Base-by-base conservation (phyloP, 2,797 vertebrate genomes). In the Enteromius argenteus region DNA sequence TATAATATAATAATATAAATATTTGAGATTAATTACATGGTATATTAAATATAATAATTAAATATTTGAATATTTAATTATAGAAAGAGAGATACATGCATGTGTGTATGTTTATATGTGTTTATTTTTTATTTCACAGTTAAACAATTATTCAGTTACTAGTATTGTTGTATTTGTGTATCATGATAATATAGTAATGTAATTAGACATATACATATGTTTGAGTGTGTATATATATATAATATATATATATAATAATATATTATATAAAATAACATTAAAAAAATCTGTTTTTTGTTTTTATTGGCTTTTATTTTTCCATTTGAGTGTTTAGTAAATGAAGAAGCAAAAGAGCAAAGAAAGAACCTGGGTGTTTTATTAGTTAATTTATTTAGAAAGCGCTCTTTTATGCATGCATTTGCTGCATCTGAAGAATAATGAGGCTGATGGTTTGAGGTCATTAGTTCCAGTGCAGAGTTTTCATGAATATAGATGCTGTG, bases 371-470 rank as follows among this genome's bases (percentile, higher is more conserved):
- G 87, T 86, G 27, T 49, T 62, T 79, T 46, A 46, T 32, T 87
- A 87, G 90, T 93, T 88, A 87, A 92, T 92, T 90, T 92, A 93
- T 92, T 90, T 87, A 89, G 89, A 88, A 84, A 88, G 75, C 75
- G 21, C 53, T 90, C 86, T 90, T 80, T 83, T 83, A 85, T 88
- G 85, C 85, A 86, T 82, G 66, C 35, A 13, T 92, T 92, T 91
- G 89, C 89, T 91, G 90, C 73, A 85, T 86, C 84, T 87, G 88
- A 87, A 88, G 84, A 84, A 91, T 88, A 88, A 93, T 91, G 56
- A 90, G 62, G 84, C 87, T 89, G 89, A 91, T 90, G 91, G 91
- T 92, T 91, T 91, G 86, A 91, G 90, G 87, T 94, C 91, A 90
- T 94, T 93, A 93, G 90, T 91, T 91, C 72, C 85, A 90, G 81